A percentile compares a stretch with the other conserved stretches of the same genome.
These are phyloP conservation scores for Urophycis tenuis DNA, from an alignment of 2,797 vertebrate species.

Conservation along the genomic window DNA sequence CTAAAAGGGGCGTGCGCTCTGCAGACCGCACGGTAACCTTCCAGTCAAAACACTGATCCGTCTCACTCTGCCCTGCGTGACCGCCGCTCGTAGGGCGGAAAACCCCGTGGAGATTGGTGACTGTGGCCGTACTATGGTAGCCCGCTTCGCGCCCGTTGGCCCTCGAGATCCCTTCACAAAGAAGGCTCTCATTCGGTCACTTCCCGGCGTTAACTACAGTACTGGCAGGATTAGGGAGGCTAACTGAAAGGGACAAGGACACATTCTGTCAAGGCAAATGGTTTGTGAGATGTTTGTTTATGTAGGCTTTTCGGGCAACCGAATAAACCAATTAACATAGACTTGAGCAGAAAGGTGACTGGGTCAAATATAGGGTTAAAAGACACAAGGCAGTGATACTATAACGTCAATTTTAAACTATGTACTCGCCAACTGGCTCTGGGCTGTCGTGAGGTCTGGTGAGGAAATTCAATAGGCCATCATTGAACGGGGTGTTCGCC, in stretches of 20 bases:
- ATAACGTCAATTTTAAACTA: too few relatives aligned
- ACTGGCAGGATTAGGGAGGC: too few relatives aligned
- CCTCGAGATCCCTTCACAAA: slow-evolving; percentile 35
- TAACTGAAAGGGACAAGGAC: too few relatives aligned
- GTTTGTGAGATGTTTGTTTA: too few relatives aligned
- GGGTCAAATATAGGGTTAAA: too few relatives aligned
- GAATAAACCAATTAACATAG: too few relatives aligned
- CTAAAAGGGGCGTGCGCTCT: not conserved
- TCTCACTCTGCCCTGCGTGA: not conserved
- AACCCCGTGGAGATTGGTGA: not conserved
- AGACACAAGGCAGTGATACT: too few relatives aligned
- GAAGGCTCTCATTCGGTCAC: slow-evolving; percentile 27
- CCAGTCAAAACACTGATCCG: slow-evolving; percentile 32
- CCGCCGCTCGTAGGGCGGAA: not conserved
- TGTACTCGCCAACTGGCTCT: not conserved
- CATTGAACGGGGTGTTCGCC: not conserved
- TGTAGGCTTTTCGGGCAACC: too few relatives aligned
- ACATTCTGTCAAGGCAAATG: too few relatives aligned
- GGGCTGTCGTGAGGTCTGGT: slow-evolving; percentile 10
- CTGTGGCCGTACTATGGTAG: not conserved
- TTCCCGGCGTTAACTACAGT: not conserved
- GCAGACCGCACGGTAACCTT: slow-evolving; percentile 6
- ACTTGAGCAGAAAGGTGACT: too few relatives aligned
- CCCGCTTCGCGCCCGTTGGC: not conserved
- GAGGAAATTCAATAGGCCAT: not conserved